Base-by-base conservation (phyloP, 2,113 vertebrate species). In the Syrrhaptes paradoxus region DNA sequence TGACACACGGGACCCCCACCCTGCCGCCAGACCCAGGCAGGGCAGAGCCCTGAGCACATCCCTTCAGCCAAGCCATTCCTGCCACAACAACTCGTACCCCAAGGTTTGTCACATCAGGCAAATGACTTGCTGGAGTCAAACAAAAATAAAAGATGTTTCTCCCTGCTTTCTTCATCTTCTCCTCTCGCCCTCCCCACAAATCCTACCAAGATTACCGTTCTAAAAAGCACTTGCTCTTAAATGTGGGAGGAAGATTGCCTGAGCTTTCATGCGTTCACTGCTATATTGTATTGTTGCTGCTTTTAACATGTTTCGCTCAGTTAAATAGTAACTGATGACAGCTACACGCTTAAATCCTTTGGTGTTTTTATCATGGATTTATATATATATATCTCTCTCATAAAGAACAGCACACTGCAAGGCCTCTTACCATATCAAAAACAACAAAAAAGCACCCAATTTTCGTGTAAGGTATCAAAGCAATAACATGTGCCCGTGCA, bases 201-300 rank as follows among this genome's bases (percentile, higher is more conserved):
- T 72, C 52, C 45, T 7, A 70, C 85, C 83, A 68, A 81, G 90
- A 94, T 78, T 83, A 67, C 71, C 10, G 86, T 76, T 93, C 71
- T 93, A 80, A 92, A 95, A 96, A 87, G 92, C 94, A 91, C 95
- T 97, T 94, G 93, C 92, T 62, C 78, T 55, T 74, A 74, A 90
- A 72, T 81, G 95, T 94, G 95, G 95, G 94, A 96, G 95, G 95
- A 96, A 97, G 93, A 96, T 96, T 97, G 94, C 84, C 93, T 88
- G 95, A 96, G 92, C 93, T 94, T 68, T 96, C 95, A 96, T 87
- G 95, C 90, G 55, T 96, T 96, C 94, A 90, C 87, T 91, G 96
- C 95, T 96, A 86, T 70, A 96, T 92, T 96, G 97, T 94, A 96
- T 96, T 95, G 94, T 96, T 96, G 93, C 94, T 92, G 95, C 89